Evolutionary conservation across 1,140 invertebrate species (phyloP), one percentile per base, ranked within the genome.

Genomic region (Armadillidium nasatum): DNA sequence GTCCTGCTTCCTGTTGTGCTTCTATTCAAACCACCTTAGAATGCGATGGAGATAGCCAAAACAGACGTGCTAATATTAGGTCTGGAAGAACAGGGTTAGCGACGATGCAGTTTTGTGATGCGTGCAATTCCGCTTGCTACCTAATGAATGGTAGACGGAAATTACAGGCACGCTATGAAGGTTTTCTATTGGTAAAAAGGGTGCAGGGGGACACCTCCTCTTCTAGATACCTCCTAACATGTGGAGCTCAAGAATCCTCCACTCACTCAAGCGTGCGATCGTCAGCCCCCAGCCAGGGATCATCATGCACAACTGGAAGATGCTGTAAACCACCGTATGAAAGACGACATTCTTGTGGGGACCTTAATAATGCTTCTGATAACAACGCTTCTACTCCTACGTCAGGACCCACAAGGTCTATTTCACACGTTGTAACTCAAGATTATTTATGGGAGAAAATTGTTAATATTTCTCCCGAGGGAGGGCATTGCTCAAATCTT

Each of bases 151-250:
- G 74, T 11, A 71, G 75, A 0, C 77, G 79, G 54, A 80, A 80
- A 77, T 77, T 80, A 44, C 79, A 80, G 60, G 79, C 79, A 22
- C 79, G 79, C 7, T 80, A 80, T 68, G 79, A 80, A 70, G 79
- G 79, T 43, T 80, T 76, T n/a, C 74, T 80, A 6, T 72, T 80
- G 23, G 71, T 80, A 33, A 80, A 80, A 67, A 66, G 73, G 43
- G 75, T 79, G 0, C 66, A 71, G 23, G 60, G 71, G 10, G 66
- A 74, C 50, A 45, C 33, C 10, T 22, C 44, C 13, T 54, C 67
- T 19, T 60, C 50, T 7, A 60, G 50, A 7, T 60, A 60, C 50
- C 11, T 60, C 4, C 50, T 19, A 19, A 2, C 50, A 60, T 60
- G 50, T 15, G 50, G 50, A 19, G 4, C 19, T 13, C 50, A 60